Conservation (phyloP, 1,140 invertebrate species). For the Bombus impatiens region DNA sequence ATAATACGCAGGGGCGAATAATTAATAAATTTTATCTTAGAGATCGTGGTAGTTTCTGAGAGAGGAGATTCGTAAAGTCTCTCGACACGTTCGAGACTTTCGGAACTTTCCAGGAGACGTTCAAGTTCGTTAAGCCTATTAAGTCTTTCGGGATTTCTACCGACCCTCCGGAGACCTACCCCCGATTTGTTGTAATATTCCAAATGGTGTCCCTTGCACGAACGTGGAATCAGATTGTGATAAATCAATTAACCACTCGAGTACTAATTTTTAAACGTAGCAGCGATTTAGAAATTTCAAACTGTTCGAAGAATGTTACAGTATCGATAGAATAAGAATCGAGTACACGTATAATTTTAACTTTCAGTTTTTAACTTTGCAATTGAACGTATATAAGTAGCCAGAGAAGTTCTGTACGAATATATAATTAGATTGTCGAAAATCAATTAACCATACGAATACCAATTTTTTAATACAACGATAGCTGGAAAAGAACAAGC, state of each 20-base stretch:
- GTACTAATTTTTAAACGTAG: neutral
- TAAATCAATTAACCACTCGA: neutral
- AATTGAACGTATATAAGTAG: no score
- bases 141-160: neutral
- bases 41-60: neutral
- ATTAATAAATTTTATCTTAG: neutral
- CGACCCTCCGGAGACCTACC: neutral
- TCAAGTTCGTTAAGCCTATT: slow-evolving; percentile 22
- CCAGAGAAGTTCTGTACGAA: neutral
- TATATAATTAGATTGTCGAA: neutral
- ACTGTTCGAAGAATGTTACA: no score
- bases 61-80: neutral
- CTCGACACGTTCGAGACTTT: slow-evolving; percentile 4
- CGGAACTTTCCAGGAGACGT: neutral
- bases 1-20: neutral
- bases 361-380: no score
- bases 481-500: no score
- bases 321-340: no score
- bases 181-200: neutral
- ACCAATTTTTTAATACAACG: neutral
- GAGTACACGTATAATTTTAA: no score
- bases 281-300: no score
- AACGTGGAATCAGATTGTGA: neutral
- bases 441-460: neutral
- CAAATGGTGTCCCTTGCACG: neutral